Evolutionary conservation across 2,113 vertebrate genomes (phyloP), one percentile per base, ranked within the genome.

Genomic region (Corapipo altera): DNA sequence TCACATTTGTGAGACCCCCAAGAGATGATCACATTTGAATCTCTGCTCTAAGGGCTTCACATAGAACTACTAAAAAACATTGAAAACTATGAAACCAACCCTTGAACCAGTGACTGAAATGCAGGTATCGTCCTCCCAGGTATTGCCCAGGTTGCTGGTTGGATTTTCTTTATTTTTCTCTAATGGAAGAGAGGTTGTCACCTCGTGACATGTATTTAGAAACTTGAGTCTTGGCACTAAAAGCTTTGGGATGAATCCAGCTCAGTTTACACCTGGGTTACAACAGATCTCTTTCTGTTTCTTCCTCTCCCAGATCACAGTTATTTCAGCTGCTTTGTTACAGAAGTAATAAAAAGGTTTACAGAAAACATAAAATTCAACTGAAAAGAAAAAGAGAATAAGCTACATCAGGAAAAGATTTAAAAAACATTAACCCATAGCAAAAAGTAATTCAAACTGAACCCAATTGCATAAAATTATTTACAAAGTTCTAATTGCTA

Each of bases 401-500:
- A 52, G 26, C 70, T 18, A 28, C 6, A 49, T 37, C 9, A 73
- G 32, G 75, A 95, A 92, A 70, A 64, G 3, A 72, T 21, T 41
- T 6, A 2, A 15, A 39, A 80, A 91, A 37, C 17, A 12, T 28
- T 41, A 92, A 89, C 7, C 4, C 71, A 22, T 14, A 78, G 52
- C 46, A 87, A 92, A 83, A 93, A 76, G 52, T 57, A 90, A 95
- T 84, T 96, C 52, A 85, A 66, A 71, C 67, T 70, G 49, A 95
- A 77, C 48, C 43, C 19, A 97, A 87, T 96, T 97, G 95, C 65
- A 94, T 77, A 85, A 91, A 97, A 96, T 96, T 96, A 94, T 97
- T 98, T 90, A 97, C 85, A 39, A 97, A 98, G 55, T 97, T 96
- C 86, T 97, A 98, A 98, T 96, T 77, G 24, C 75, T 95, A 15